These are phyloP conservation scores for Drosophila testacea DNA, from an alignment of 2,888 invertebrate species.

Conservation along the genomic window DNA sequence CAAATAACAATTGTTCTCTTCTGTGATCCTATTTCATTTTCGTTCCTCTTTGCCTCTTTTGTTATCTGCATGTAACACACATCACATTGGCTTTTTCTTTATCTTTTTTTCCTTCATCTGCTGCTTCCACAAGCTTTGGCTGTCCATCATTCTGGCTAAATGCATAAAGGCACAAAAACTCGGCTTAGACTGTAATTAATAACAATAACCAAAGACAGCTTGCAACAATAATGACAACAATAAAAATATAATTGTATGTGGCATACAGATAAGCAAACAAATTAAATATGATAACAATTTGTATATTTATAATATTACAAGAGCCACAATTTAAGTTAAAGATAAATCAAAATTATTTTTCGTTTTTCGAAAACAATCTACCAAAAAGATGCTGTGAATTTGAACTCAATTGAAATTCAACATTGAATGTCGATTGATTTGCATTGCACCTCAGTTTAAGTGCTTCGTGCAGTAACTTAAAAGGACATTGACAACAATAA, in stretches of 20 bases:
- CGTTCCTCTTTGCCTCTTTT: constrained; percentile 6
- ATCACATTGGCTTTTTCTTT: constrained; percentile 3
- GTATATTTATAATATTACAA: background rate
- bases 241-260: background rate
- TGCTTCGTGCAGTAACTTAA: constrained; percentile 9
- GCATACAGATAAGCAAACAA: background rate
- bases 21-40: background rate
- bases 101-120: background rate
- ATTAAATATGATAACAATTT: constrained; percentile 3
- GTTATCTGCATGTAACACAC: constrained; percentile 19
- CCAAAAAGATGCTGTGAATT: background rate
- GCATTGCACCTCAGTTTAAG: constrained; percentile 12
- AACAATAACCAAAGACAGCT: constrained; percentile 23
- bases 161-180: constrained; percentile 20
- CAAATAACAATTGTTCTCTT: background rate
- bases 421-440: constrained; percentile 13
- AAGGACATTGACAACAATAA: constrained; percentile 17
- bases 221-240: background rate
- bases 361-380: background rate
- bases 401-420: constrained; percentile 2
- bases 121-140: background rate
- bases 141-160: constrained; percentile 25
- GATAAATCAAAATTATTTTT: background rate
- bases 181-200: constrained; percentile 44
- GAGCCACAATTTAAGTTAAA: background rate